Evolutionary conservation across 2,113 vertebrate species (phyloP).

Genomic region (Gopherus flavomarginatus): DNA sequence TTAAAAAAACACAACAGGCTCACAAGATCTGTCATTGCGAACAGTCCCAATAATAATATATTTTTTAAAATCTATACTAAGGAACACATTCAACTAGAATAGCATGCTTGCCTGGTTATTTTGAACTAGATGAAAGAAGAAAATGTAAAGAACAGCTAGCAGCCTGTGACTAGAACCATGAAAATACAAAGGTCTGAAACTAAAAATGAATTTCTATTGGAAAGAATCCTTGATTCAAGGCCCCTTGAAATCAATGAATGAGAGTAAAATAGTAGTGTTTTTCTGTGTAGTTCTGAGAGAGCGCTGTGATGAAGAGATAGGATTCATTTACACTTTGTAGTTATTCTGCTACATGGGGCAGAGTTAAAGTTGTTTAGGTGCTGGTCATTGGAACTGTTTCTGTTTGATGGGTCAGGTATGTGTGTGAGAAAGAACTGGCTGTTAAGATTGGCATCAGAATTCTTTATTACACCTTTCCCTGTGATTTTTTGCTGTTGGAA

Average conservation of each 20-base stretch:
- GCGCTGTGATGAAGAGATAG: not conserved
- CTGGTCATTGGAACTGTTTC: not conserved
- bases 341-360: not conserved
- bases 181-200: not conserved
- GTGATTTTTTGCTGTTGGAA: not conserved
- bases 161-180: not conserved
- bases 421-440: not conserved
- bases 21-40: not conserved
- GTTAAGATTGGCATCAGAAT: not conserved
- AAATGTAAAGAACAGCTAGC: constrained; percentile 25
- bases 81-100: constrained; percentile 41
- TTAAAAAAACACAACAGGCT: no score
- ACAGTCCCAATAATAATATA: constrained; percentile 17
- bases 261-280: not conserved
- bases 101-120: constrained; percentile 15
- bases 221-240: not conserved
- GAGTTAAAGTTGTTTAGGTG: not conserved
- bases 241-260: not conserved
- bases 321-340: not conserved
- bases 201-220: not conserved
- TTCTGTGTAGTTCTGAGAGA: not conserved
- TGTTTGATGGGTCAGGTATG: not conserved
- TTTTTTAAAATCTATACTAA: constrained; percentile 12
- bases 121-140: constrained; percentile 40
- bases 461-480: not conserved